These are phyloP conservation scores for Melolontha melolontha DNA, from an alignment of 2,888 invertebrate species.

Conservation along the genomic window DNA sequence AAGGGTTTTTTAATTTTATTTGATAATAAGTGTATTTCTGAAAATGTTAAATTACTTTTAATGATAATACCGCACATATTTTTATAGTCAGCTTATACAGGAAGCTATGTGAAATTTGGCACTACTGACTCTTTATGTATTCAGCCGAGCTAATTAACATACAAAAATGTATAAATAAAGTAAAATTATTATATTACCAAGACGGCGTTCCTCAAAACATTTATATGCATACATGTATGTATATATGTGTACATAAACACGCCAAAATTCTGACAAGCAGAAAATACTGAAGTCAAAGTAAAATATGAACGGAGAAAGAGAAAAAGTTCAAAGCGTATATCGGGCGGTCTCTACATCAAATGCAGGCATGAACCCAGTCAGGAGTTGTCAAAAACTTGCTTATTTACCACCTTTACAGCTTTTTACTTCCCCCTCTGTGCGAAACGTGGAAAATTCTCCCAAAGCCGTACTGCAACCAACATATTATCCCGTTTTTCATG, in stretches of 20 bases:
- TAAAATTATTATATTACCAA: too few species aligned
- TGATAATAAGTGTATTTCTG: too few species aligned
- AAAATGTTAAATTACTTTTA: too few species aligned
- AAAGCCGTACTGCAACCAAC: constrained; percentile 15
- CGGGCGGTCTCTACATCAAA: constrained; percentile 50
- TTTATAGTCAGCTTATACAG: too few species aligned
- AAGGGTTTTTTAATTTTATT: too few species aligned
- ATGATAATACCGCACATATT: too few species aligned
- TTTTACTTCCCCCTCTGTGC: constrained; percentile 52
- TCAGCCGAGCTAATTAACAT: too few species aligned
- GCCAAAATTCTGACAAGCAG: constrained; percentile 57
- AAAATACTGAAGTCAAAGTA: constrained; percentile 61
- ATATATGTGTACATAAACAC: constrained; percentile 47
- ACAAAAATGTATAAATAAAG: too few species aligned
- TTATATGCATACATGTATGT: constrained; percentile 53
- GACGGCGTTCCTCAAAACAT: too few species aligned
- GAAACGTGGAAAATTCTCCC: constrained; percentile 5
- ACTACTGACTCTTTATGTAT: too few species aligned
- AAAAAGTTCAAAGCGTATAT: constrained; percentile 61
- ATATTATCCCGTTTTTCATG: not conserved
- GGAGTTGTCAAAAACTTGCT: constrained; percentile 63
- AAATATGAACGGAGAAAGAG: constrained; percentile 51
- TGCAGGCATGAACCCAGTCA: constrained; percentile 60
- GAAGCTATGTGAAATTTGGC: too few species aligned
- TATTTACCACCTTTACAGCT: constrained; percentile 62